phyloP scores from a whole-genome alignment of 2,113 vertebrate species.

The Gambusia affinis region DNA sequence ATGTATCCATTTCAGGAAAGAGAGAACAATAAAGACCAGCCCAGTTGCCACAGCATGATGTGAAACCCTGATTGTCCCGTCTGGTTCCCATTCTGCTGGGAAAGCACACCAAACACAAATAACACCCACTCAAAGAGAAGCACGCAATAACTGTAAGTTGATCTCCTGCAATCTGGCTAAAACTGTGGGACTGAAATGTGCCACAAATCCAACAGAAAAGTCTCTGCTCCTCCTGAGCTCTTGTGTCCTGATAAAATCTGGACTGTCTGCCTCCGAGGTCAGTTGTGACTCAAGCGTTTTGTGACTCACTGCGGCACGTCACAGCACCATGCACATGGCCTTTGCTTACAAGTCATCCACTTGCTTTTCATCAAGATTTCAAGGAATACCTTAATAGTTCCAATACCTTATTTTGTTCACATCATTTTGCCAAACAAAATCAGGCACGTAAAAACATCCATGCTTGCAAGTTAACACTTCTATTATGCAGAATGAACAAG shows the following conservation, averaged over 20 bases:
- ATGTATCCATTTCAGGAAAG: constrained; percentile 20
- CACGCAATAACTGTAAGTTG: constrained; percentile 6
- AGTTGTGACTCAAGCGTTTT: constrained; percentile 38
- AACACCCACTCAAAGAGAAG: constrained; percentile 12
- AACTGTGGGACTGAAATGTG: constrained; percentile 1
- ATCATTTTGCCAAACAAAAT: not conserved
- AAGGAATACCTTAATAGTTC: not conserved
- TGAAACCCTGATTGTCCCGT: not conserved
- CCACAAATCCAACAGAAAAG: not conserved
- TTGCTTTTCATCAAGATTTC: constrained; percentile 17
- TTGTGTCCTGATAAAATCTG: constrained; percentile 22
- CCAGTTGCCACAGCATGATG: constrained; percentile 2
- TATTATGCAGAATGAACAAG: not conserved
- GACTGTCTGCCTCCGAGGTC: constrained; percentile 10
- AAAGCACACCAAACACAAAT: constrained; percentile 18
- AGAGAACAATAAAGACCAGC: not conserved
- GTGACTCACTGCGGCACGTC: constrained; percentile 46
- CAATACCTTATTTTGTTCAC: not conserved
- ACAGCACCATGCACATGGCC: constrained; percentile 25
- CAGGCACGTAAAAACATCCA: not conserved
- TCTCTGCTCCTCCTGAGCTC: not conserved
- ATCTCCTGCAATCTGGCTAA: constrained; percentile 12
- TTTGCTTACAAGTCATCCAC: constrained; percentile 22
- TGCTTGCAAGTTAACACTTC: constrained; percentile 9
- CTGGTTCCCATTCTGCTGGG: constrained; percentile 10